Percentiles rank a stretch among this genome's conserved stretches.
These are phyloP conservation scores for Oryzias melastigma DNA, from an alignment of 2,113 vertebrate genomes.

Conservation along the genomic window DNA sequence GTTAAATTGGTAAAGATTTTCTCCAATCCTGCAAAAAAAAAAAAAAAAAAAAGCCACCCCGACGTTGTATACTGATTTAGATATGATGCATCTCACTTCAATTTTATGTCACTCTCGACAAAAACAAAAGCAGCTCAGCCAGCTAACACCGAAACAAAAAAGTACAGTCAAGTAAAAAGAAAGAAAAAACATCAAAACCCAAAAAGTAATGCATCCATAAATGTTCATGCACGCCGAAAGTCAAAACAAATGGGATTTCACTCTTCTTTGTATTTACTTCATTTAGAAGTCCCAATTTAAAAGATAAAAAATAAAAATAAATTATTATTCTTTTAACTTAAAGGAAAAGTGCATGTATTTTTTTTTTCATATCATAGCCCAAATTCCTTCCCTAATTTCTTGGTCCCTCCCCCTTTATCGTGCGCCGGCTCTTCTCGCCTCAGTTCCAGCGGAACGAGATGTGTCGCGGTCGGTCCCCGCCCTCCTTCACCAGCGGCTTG, in stretches of 20 bases:
- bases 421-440: conserved; percentile 60
- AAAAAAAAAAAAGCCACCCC: conserved; percentile 73
- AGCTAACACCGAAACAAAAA: conserved; percentile 63
- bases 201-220: conserved; percentile 78
- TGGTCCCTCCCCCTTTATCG: conserved; percentile 45
- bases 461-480: conserved; percentile 96
- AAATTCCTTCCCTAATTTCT: conserved; percentile 66
- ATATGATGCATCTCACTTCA: conserved; percentile 70
- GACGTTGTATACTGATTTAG: conserved; percentile 70
- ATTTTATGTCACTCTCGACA: conserved; percentile 68
- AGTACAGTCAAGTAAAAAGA: conserved; percentile 67
- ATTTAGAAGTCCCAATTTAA: conserved; percentile 77
- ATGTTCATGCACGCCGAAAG: conserved; percentile 79
- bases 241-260: conserved; percentile 79
- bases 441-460: conserved; percentile 99
- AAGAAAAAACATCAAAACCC: conserved; percentile 65
- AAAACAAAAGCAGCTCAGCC: conserved; percentile 73
- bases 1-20: conserved; percentile 85
- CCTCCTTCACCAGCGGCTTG: conserved; percentile 99
- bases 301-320: conserved; percentile 79
- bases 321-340: conserved; percentile 78
- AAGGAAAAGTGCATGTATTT: conserved; percentile 97
- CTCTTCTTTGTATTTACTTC: conserved; percentile 73
- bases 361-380: conserved; percentile 76
- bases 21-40: conserved; percentile 74